These are phyloP conservation scores for Oscheius myriophilus DNA, from an alignment of 2,888 invertebrate genomes.

Conservation along the genomic window DNA sequence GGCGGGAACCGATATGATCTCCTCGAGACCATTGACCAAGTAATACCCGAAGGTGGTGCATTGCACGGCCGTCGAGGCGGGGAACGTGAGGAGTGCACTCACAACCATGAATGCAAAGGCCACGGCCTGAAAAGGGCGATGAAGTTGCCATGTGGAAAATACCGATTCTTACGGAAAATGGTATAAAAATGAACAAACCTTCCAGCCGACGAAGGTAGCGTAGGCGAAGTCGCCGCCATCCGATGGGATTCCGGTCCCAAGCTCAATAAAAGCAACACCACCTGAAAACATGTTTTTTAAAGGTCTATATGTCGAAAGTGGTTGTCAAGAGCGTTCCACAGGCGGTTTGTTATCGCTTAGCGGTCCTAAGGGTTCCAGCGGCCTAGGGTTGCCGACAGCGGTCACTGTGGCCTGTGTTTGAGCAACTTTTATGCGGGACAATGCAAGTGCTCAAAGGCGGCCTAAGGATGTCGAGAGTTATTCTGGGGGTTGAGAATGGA, in stretches of 20 bases:
- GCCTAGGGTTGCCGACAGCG: too few relatives aligned
- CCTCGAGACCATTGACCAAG: not conserved
- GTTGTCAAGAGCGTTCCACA: too few relatives aligned
- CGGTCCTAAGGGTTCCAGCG: too few relatives aligned
- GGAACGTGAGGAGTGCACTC: constrained; percentile 22
- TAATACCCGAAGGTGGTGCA: constrained; percentile 22
- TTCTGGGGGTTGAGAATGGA: too few relatives aligned
- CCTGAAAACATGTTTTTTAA: constrained; percentile 2
- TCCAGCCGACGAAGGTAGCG: constrained; percentile 29
- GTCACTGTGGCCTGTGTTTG: too few relatives aligned
- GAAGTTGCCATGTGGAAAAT: too few relatives aligned
- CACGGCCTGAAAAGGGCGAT: constrained; percentile 7
- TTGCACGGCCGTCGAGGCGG: constrained; percentile 26
- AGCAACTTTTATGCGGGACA: too few relatives aligned
- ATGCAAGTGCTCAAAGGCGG: too few relatives aligned
- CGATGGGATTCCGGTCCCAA: constrained; percentile 82
- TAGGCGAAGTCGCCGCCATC: constrained; percentile 37
- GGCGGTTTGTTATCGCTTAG: too few relatives aligned
- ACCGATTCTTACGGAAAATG: not conserved
- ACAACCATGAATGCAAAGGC: constrained; percentile 28
- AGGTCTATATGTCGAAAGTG: too few relatives aligned
- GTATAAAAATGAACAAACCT: constrained; percentile 3
- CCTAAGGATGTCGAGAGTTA: too few relatives aligned
- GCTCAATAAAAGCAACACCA: constrained; percentile 86
- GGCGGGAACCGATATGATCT: not conserved